phyloP scores from a whole-genome alignment of 2,797 vertebrate species.

The Pangasius macronema region DNA sequence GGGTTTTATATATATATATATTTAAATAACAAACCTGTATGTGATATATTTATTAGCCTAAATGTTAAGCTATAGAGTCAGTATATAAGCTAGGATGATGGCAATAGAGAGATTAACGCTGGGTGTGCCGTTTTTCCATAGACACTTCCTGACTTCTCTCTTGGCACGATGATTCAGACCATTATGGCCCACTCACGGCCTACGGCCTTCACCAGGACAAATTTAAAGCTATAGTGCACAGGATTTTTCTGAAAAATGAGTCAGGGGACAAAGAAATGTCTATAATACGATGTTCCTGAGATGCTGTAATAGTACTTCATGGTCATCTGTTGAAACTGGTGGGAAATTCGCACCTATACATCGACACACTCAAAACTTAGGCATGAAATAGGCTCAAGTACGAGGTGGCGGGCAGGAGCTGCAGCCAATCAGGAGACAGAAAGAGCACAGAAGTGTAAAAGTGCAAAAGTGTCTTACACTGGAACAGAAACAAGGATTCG shows the following conservation, averaged over 20 bases:
- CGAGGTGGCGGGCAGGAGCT: not conserved
- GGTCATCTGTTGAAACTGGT: not conserved
- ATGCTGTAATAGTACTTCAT: not conserved
- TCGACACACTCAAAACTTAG: not conserved
- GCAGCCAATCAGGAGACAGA: not conserved
- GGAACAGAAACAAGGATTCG: not conserved
- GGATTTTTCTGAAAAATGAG: not conserved
- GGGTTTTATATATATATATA: not conserved
- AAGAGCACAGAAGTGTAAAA: not conserved
- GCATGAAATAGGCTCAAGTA: not conserved
- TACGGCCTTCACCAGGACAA: not conserved
- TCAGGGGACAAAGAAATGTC: not conserved
- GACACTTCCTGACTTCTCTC: not conserved
- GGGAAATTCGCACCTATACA: not conserved
- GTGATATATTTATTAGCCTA: not conserved
- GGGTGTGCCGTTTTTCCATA: not conserved
- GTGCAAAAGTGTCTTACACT: not conserved
- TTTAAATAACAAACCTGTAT: not conserved
- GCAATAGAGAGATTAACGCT: not conserved
- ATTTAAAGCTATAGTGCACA: not conserved
- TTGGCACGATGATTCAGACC: not conserved
- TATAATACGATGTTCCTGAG: not conserved
- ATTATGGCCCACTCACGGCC: conserved; percentile 7
- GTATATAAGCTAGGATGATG: not conserved
- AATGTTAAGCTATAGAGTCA: not conserved